Conservation (phyloP, 2,113 vertebrate species). For the Chaetura pelagica region DNA sequence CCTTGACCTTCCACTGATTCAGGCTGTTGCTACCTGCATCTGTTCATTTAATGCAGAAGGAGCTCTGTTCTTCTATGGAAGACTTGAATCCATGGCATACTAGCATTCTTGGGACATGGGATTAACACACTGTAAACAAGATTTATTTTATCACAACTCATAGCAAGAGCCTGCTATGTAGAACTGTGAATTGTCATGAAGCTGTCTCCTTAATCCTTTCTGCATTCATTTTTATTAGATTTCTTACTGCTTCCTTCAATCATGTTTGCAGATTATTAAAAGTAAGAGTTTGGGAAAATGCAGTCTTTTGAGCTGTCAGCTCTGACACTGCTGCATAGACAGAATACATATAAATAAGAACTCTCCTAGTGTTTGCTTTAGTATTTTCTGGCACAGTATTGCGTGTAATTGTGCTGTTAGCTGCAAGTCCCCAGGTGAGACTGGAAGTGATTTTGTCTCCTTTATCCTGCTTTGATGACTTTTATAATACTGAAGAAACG, state of each 20-base stretch:
- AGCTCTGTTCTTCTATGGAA: neutral
- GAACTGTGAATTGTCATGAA: constrained; percentile 36
- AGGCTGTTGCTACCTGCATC: neutral
- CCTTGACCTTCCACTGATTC: neutral
- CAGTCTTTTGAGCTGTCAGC: constrained; percentile 39
- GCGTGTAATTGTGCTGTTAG: constrained; percentile 42
- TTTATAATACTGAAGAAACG: constrained; percentile 7
- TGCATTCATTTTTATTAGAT: constrained; percentile 59
- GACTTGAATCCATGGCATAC: neutral
- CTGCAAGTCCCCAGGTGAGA: constrained; percentile 17
- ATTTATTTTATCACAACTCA: constrained; percentile 39
- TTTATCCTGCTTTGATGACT: constrained; percentile 1
- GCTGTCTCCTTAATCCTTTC: constrained; percentile 47
- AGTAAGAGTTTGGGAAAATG: constrained; percentile 46
- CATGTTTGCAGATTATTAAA: constrained; percentile 52
- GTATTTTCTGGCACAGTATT: neutral
- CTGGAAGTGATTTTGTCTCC: constrained; percentile 54
- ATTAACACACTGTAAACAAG: constrained; percentile 63
- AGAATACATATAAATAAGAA: neutral
- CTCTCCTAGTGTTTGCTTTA: constrained; percentile 6
- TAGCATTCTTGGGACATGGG: neutral
- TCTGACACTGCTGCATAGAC: neutral
- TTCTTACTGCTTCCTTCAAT: constrained; percentile 57
- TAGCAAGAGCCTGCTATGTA: constrained; percentile 16
- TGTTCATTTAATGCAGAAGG: neutral